Conservation (phyloP, 2,888 invertebrate species). For the Noctuana brunneofusca region DNA sequence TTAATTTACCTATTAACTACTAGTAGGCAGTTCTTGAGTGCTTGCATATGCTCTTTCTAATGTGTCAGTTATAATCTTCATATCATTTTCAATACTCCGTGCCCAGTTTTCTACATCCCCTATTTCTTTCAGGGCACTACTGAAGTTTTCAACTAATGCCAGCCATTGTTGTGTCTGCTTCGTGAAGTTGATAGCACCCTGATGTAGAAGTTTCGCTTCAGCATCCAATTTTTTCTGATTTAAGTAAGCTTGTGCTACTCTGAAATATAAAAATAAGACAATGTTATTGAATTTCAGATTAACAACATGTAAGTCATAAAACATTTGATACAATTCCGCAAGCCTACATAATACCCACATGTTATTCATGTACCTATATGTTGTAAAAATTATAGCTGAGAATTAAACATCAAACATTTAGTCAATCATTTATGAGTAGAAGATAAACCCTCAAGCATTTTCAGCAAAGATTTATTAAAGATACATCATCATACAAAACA, state of each 20-base stretch:
- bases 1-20: constrained; percentile 46
- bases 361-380: too few relatives aligned
- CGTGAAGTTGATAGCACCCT: constrained; percentile 96
- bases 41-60: constrained; percentile 96
- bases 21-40: constrained; percentile 66
- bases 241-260: constrained; percentile 98
- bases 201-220: constrained; percentile 97
- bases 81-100: constrained; percentile 96
- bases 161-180: constrained; percentile 99
- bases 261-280: constrained; percentile 60
- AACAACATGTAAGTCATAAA: background rate
- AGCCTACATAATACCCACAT: too few relatives aligned
- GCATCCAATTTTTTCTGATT: constrained; percentile 99
- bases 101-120: constrained; percentile 99
- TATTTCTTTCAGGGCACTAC: constrained; percentile 95
- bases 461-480: too few relatives aligned
- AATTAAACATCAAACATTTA: too few relatives aligned
- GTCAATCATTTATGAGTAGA: too few relatives aligned
- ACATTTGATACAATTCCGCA: too few relatives aligned
- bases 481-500: too few relatives aligned
- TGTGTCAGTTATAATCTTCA: constrained; percentile 95
- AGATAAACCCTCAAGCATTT: too few relatives aligned
- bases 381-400: too few relatives aligned
- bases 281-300: background rate
- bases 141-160: constrained; percentile 93